Evolutionary conservation across 1,140 invertebrate genomes (phyloP), one percentile per base, ranked within the genome.

Genomic region (Drosophila punjabiensis): DNA sequence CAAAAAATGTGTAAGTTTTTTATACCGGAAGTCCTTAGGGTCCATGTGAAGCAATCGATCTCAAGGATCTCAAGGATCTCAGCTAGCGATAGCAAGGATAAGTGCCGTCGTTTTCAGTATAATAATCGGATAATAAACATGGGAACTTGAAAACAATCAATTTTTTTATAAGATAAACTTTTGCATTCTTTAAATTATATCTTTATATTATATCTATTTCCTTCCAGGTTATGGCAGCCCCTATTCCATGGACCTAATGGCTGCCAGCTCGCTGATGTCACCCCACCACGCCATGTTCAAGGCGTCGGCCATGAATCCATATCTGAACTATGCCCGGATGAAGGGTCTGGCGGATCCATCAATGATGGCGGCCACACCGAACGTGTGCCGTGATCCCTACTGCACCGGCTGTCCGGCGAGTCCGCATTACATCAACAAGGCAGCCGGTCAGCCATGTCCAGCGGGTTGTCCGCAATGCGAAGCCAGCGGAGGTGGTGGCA

Each of bases 391-490:
- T 43, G 98, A 98, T 93, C 98, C 98, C 2, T 98, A 98, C 87
- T 98, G 98, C 93, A 98, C 97, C 0, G 97, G 97, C 48, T 98
- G 98, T 92, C 97, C 97, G 69, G 94, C 97, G 60, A 98, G 96
- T 92, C 96, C 97, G 55, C 97, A 98, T 91, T 94, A 96, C 58
- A 93, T 97, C 32, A 94, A 93, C 20, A 95, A 95, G 78, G 92
- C 93, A 0, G 88, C 89, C 1, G 94, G 95, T 6, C 94, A 95
- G 43, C 94, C 96, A 5, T 98, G 97, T 91, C 97, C 97, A 0
- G 97, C 97, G 8, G 98, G 97, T 1, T 98, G 98, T 91, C 95
- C 96, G 6, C 97, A 98, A 91, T 99, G 98, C 93, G 97, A 98
- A 43, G 63, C 50, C 10, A 56, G 61, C 2, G 74, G 63, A 4